Base-by-base conservation (phyloP, 2,888 invertebrate species). In the Chaitophorus viminalis region DNA sequence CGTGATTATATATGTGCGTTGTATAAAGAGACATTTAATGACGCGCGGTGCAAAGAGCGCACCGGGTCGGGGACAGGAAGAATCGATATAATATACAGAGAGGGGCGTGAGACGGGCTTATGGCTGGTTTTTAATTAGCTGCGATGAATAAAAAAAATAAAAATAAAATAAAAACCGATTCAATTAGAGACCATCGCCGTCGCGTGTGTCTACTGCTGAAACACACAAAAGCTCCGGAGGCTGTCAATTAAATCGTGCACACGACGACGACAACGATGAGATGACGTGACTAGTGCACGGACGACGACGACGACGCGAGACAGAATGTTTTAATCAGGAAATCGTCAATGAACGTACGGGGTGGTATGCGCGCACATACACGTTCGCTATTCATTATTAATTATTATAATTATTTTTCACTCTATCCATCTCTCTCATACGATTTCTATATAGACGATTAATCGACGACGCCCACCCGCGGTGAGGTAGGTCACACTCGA, bases 261-360 rank as follows among this genome's bases (percentile, higher is more conserved):
- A 25, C 33, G 54, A 18, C 36, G 72, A 36, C 54, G 60, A 25
- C 33, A 31, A 18, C 36, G 72, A 36, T 36, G 60, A 70, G 25
- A 65, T 17, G 36, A 31, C 1, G 36, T 60, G 60, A 29, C 31
- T n/a, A 46, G 21, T 21, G 54, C 54, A 72, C 46, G 18, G 54
- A 36, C 54, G 52, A n/a, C 54, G 52, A 18, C 36, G 33, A 33
- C 33, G 18, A 29, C 70, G 29, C 29, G 29, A 8, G 5, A 52
- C 33, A 60, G 68, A 84, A 86, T 79, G 72, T 78, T 86, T 86
- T 86, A 86, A 86, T 86, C 86, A 86, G 86, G 86, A 86, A 86
- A 86, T 36, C 54, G 72, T 86, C 78, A 86, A 86, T 86, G 72
- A 86, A 54, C 68, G n/a, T 9, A 46, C 46, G 46, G 46, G 36